Evolutionary conservation across 2,888 invertebrate genomes (phyloP).

Genomic region (Ochropacha duplaris): DNA sequence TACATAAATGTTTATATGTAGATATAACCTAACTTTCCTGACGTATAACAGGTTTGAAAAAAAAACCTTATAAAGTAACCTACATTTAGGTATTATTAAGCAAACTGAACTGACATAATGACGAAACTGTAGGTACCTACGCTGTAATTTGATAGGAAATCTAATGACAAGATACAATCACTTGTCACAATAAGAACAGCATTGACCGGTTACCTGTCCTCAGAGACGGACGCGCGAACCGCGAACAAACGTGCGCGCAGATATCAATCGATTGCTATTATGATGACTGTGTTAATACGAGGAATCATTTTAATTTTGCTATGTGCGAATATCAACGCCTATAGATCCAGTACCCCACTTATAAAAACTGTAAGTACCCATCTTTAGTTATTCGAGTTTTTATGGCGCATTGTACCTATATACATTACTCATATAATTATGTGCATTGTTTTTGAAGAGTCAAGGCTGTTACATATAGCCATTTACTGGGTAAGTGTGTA

Average conservation of each 20-base stretch:
- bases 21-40: too few relatives aligned
- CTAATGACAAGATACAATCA: conserved; percentile 2
- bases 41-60: not conserved
- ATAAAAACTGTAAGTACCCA: conserved; percentile 67
- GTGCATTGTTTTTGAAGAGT: not conserved
- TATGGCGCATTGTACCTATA: not conserved
- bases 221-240: conserved; percentile 1
- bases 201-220: not conserved
- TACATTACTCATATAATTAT: not conserved
- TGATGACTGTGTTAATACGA: not conserved
- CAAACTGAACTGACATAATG: not conserved
- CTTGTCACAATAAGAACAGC: not conserved
- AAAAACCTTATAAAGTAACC: not conserved
- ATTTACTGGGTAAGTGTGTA: too few relatives aligned
- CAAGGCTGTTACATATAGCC: too few relatives aligned
- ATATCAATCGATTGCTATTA: not conserved
- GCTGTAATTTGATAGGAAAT: not conserved
- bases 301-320: conserved; percentile 19
- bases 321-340: conserved; percentile 31
- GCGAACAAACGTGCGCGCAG: conserved; percentile 3
- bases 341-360: conserved; percentile 51
- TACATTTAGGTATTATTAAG: not conserved
- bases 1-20: too few relatives aligned
- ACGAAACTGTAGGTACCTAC: not conserved
- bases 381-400: not conserved